phyloP scores from a whole-genome alignment of 2,888 invertebrate species.

The Drosophila ezoana region DNA sequence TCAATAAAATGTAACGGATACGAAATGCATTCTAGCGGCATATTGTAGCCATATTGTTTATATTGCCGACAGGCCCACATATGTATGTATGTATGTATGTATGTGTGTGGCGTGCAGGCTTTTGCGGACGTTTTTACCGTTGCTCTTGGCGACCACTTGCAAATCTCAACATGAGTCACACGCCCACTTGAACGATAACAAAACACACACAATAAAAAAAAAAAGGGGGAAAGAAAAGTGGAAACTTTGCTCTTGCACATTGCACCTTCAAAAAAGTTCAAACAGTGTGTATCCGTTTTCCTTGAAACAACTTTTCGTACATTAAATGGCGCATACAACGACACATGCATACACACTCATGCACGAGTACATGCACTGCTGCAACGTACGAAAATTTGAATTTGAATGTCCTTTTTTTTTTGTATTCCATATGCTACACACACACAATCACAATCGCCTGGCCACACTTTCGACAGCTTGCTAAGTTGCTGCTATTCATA shows the following conservation, averaged over 20 bases:
- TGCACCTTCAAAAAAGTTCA: slow-evolving; percentile 73
- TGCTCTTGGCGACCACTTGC: slow-evolving; percentile 61
- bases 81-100: slow-evolving; percentile 7
- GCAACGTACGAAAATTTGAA: slow-evolving; percentile 48
- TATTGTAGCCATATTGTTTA: slow-evolving; percentile 52
- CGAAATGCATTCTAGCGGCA: slow-evolving; percentile 46
- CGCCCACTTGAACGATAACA: slow-evolving; percentile 46
- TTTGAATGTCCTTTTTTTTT: slow-evolving; percentile 42
- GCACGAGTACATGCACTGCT: slow-evolving; percentile 45
- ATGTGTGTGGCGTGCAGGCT: slow-evolving; percentile 3
- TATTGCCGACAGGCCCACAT: slow-evolving; percentile 6
- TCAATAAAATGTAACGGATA: slow-evolving; percentile 61
- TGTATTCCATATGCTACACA: slow-evolving; percentile 49
- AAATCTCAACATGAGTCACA: slow-evolving; percentile 52
- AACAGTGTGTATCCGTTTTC: slow-evolving; percentile 80
- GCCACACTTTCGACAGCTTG: slow-evolving; percentile 14
- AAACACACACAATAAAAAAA: slow-evolving; percentile 22
- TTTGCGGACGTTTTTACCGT: slow-evolving; percentile 22
- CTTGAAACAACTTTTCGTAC: slow-evolving; percentile 73
- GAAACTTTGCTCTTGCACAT: slow-evolving; percentile 61
- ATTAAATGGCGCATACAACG: slow-evolving; percentile 44
- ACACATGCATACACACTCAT: slow-evolving; percentile 18
- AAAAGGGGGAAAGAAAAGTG: slow-evolving; percentile 10
- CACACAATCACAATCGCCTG: slow-evolving; percentile 12
- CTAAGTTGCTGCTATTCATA: slow-evolving; percentile 7